Conservation (phyloP, 2,797 vertebrate species). For the Tapera naevia region DNA sequence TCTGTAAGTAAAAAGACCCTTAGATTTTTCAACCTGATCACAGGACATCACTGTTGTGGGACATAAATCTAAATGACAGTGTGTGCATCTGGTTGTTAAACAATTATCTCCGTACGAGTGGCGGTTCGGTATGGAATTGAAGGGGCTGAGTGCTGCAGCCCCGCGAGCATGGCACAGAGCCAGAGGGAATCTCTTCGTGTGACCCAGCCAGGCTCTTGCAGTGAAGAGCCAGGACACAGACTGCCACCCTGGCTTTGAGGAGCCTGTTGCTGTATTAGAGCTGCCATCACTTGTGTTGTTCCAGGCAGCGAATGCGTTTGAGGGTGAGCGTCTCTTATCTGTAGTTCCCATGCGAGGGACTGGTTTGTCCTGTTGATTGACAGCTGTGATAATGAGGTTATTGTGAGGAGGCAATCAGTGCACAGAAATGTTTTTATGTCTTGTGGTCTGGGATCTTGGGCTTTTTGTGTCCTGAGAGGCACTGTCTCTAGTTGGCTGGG, state of each 20-base stretch:
- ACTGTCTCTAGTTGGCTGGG: constrained; percentile 29
- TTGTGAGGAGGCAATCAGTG: constrained; percentile 55
- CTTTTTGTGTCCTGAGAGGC: constrained; percentile 32
- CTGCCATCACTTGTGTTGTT: neutral
- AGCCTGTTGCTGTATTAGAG: neutral
- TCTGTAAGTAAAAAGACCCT: neutral
- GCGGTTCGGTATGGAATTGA: neutral
- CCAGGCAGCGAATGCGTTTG: neutral
- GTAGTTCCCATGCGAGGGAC: neutral
- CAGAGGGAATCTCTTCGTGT: neutral
- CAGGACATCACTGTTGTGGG: neutral
- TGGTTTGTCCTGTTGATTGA: constrained; percentile 35
- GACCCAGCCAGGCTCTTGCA: neutral
- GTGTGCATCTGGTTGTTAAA: neutral
- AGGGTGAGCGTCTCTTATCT: constrained; percentile 15
- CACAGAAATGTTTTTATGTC: constrained; percentile 66
- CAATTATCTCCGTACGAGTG: neutral
- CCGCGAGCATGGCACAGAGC: neutral
- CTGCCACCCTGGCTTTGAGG: neutral
- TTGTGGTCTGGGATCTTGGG: constrained; percentile 47
- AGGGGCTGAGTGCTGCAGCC: neutral
- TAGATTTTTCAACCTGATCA: neutral
- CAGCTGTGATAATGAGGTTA: constrained; percentile 59
- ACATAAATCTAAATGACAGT: neutral
- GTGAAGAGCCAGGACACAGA: neutral